Evolutionary conservation across 2,113 vertebrate genomes (phyloP), one percentile per base, ranked within the genome.

Genomic region (Choloepus hoffmanni): DNA sequence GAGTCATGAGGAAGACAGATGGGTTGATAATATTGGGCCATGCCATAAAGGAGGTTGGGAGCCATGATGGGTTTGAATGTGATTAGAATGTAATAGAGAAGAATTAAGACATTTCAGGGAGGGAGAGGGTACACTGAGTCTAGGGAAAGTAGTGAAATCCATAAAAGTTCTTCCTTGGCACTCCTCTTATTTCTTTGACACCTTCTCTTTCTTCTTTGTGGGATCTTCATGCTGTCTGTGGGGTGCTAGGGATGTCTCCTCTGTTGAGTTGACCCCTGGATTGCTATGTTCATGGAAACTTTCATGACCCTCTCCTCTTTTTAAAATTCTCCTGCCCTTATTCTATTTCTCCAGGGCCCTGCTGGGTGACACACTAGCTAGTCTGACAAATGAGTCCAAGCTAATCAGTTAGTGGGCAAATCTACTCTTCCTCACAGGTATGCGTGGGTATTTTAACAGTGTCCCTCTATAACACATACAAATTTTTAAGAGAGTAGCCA

Each of bases 151-250:
- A 50, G 45, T 45, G 65, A 30, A 81, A 33, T 50, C 55, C 1
- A 60, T 48, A 16, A 16, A 2, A 24, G 8, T 24, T 76, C 55
- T 13, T 2, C 16, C 40, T 26, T 1, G 16, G 43, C 40, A 76
- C 28, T 73, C 81, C 58, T 94, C 58, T 74, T 90, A 26, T 28
- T 95, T 74, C 77, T 67, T 63, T 81, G 86, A 50, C 12, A 18
- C 12, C 19, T 65, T 82, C 40, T 36, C 48, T 62, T 67, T 85
- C 78, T 30, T 76, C 62, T 33, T 15, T 50, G n/a, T 21, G 48
- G 33, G 48, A 13, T 58, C 73, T 76, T 88, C 36, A 18, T 7
- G 15, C 65, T 70, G 72, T 18, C 79, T 21, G 13, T 43, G n/a
- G 36, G 13, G 26, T n/a, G 8, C 50, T 18, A 48, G 15, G 5